Conservation (phyloP, 2,113 vertebrate species). For the Vanacampus margaritifer region DNA sequence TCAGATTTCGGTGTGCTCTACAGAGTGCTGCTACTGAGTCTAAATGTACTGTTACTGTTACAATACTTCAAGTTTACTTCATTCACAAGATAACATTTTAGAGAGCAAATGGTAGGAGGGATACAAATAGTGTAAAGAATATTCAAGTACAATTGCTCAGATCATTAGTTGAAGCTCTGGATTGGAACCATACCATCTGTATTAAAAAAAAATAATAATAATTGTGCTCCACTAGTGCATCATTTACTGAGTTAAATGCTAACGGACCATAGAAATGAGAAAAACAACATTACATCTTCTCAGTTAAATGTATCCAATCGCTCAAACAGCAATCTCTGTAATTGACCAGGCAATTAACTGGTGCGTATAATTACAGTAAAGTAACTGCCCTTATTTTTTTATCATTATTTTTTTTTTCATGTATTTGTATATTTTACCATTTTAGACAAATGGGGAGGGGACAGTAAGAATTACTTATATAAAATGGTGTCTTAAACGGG, state of each 20-base stretch:
- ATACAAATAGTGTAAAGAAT: not conserved
- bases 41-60: too few species aligned
- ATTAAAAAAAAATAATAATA: not conserved
- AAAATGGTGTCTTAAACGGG: not conserved
- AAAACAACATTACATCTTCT: not conserved
- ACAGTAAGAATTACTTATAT: conserved; percentile 29
- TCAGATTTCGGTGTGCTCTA: too few species aligned
- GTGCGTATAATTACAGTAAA: not conserved
- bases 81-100: too few species aligned
- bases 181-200: not conserved
- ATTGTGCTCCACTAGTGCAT: not conserved
- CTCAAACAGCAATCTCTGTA: not conserved
- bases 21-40: too few species aligned
- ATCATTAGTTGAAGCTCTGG: not conserved
- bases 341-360: not conserved
- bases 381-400: not conserved
- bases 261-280: not conserved
- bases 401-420: not conserved
- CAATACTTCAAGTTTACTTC: too few species aligned
- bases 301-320: not conserved
- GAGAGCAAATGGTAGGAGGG: too few species aligned
- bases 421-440: conserved; percentile 10
- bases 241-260: not conserved
- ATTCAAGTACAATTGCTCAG: not conserved
- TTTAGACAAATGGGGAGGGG: conserved; percentile 33